These are phyloP conservation scores for Lissocephala sabroskyi DNA, from an alignment of 2,888 invertebrate genomes.

Conservation along the genomic window DNA sequence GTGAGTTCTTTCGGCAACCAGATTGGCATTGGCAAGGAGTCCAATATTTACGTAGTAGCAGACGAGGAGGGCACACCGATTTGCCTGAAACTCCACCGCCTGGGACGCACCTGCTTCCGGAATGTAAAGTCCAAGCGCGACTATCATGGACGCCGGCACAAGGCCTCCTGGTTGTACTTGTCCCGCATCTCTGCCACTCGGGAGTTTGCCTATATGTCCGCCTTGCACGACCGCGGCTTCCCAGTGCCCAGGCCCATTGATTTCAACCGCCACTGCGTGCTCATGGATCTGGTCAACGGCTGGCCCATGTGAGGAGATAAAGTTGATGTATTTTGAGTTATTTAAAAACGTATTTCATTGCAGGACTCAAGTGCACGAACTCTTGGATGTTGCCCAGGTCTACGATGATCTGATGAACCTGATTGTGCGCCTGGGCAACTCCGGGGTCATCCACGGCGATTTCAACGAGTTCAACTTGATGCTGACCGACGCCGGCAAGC, in stretches of 20 bases:
- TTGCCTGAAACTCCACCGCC: slow-evolving; percentile 91
- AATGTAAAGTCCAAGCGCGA: slow-evolving; percentile 97
- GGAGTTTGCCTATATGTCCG: slow-evolving; percentile 98
- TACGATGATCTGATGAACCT: slow-evolving; percentile 96
- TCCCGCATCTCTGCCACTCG: slow-evolving; percentile 97
- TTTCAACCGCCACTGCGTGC: slow-evolving; percentile 94
- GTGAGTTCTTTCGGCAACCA: slow-evolving; percentile 95
- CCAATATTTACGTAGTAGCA: slow-evolving; percentile 93
- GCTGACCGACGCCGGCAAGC: slow-evolving; percentile 84
- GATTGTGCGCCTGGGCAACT: slow-evolving; percentile 90
- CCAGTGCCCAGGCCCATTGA: slow-evolving; percentile 97
- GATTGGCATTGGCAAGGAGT: slow-evolving; percentile 99
- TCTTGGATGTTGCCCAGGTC: slow-evolving; percentile 81
- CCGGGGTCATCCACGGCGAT: slow-evolving; percentile 98
- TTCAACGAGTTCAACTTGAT: slow-evolving; percentile 99
- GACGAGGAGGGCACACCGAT: slow-evolving; percentile 85
- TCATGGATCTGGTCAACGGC: slow-evolving; percentile 94
- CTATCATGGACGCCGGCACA: slow-evolving; percentile 93
- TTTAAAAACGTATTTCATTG: slow-evolving; percentile 7
- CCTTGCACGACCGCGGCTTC: slow-evolving; percentile 89
- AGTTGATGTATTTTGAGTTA: neutral
- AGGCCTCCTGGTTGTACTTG: slow-evolving; percentile 95
- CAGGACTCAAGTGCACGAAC: slow-evolving; percentile 79
- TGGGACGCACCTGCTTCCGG: slow-evolving; percentile 96
- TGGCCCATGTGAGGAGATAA: slow-evolving; percentile 80